These are phyloP conservation scores for Apis cerana DNA, from an alignment of 1,140 invertebrate species.

Conservation along the genomic window DNA sequence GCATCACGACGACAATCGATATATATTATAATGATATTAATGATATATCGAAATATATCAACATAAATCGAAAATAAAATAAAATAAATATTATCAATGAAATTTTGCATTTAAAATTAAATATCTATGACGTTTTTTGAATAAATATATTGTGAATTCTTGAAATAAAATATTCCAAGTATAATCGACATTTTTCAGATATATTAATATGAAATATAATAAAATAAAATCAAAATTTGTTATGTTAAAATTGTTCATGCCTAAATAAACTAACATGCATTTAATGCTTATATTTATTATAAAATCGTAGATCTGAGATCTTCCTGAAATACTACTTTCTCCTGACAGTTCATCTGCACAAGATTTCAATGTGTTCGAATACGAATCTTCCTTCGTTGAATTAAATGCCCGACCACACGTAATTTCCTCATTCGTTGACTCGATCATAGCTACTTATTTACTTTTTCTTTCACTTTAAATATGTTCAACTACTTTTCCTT, in stretches of 20 bases:
- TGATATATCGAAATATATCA: too few species aligned
- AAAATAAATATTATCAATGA: too few species aligned
- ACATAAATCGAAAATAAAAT: too few species aligned
- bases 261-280: neutral
- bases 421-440: neutral
- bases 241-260: neutral
- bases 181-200: neutral
- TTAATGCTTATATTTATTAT: slow-evolving; percentile 24
- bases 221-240: neutral
- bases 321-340: slow-evolving; percentile 56
- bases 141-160: too few species aligned
- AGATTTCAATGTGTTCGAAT: slow-evolving; percentile 44
- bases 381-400: slow-evolving; percentile 5
- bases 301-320: slow-evolving; percentile 45
- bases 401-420: neutral
- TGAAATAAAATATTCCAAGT: neutral
- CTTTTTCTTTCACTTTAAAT: slow-evolving; percentile 10
- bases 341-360: slow-evolving; percentile 21
- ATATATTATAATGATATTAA: too few species aligned
- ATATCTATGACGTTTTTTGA: too few species aligned
- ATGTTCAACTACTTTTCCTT: neutral
- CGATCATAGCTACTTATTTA: neutral
- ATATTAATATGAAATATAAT: neutral
- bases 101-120: too few species aligned
- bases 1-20: too few species aligned